Base-by-base conservation (phyloP, 2,113 vertebrate species). In the Solea solea region DNA sequence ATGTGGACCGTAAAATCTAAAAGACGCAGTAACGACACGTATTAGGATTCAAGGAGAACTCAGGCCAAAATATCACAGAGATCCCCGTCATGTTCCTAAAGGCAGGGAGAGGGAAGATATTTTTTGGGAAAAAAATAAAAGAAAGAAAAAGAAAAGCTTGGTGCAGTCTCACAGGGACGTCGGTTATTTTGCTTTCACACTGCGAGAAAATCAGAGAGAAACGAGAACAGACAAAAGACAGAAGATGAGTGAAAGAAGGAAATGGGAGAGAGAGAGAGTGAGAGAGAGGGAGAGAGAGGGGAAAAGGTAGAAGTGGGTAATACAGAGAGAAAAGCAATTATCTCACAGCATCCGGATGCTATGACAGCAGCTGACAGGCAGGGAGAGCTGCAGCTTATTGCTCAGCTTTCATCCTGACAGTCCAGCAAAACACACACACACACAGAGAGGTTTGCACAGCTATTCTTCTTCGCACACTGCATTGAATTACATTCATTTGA, bases 341-440 rank as follows among this genome's bases (percentile, higher is more conserved):
- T 90, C 84, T 86, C 7, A 0, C 57, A 64, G 76, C 50, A 75
- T 88, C 64, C 69, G 46, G 84, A 79, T 89, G 83, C 83, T 79
- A 72, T 88, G 89, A 88, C 73, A 80, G 79, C 72, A 63, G 78
- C 52, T 90, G 87, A 84, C 85, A 88, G 84, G 69, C 83, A 90
- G 80, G 83, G 81, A 86, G 80, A 82, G 83, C 80, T 88, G 65
- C 81, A 83, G 85, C 77, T 83, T 89, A 84, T 89, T 86, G 72
- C 83, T 70, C 54, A 77, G 82, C 87, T 90, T 89, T 90, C 83
- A 90, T 90, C 86, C 78, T 53, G 6, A 46, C 54, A 50, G 50
- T 69, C 74, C 75, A 59, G 67, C 55, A 65, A 16, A 4, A 34
- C 34, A 34, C 34, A 34, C 34, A 34, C 34, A 34, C 34, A 34